These are phyloP conservation scores for Andricus quercusramuli DNA, from an alignment of 2,888 invertebrate species.

Conservation along the genomic window DNA sequence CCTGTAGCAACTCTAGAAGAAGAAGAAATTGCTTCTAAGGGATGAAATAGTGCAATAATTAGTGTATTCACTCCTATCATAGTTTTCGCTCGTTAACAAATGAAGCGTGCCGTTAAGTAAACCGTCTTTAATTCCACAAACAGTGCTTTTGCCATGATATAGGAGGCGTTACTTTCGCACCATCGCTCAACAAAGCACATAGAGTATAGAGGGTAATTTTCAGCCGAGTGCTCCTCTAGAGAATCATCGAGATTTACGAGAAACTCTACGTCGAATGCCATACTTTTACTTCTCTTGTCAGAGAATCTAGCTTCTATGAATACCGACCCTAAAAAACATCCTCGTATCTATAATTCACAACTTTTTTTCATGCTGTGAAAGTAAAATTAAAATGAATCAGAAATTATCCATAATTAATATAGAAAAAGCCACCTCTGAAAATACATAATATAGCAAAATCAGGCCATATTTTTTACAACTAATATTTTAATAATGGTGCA, in stretches of 20 bases:
- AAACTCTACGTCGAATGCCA: constrained; percentile 40
- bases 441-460: neutral
- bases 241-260: constrained; percentile 43
- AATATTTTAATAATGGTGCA: neutral
- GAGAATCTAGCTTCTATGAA: constrained; percentile 31
- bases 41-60: constrained; percentile 12
- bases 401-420: neutral
- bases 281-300: constrained; percentile 24
- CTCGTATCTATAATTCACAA: constrained; percentile 38
- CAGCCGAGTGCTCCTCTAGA: constrained; percentile 56
- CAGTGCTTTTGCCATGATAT: constrained; percentile 60
- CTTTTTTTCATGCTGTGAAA: neutral
- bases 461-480: too few species aligned
- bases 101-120: constrained; percentile 67
- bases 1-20: too few species aligned
- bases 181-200: constrained; percentile 61
- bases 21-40: neutral
- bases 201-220: constrained; percentile 53
- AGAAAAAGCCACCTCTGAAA: neutral
- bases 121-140: constrained; percentile 67
- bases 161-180: constrained; percentile 57
- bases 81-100: constrained; percentile 43
- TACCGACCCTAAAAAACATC: neutral
- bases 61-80: constrained; percentile 36
- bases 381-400: neutral